Base-by-base conservation (phyloP, 2,797 vertebrate genomes). In the Thalassophryne amazonica region DNA sequence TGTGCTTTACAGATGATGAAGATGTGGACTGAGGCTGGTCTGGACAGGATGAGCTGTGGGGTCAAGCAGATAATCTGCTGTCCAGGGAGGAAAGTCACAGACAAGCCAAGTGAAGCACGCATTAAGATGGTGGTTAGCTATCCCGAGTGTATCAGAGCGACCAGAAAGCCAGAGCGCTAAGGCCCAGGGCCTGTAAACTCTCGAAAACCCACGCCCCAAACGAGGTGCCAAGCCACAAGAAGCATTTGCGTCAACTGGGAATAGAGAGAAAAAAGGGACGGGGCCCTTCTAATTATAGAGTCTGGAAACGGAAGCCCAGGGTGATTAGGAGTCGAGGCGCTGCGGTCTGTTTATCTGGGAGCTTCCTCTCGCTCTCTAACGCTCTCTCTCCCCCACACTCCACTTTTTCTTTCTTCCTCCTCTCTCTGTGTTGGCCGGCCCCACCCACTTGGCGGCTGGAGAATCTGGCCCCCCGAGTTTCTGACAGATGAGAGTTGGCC, bases 171-270 rank as follows among this genome's bases (percentile, higher is more conserved):
- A 93, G 36, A 73, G 63, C 92, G 92, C 91, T 90, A 83, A 83
- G 85, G 92, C 91, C 90, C 83, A 86, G 88, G 70, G 80, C 74
- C 93, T 92, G 94, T 93, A 94, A 96, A 95, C 91, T 92, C 80
- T 80, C 72, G 58, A 78, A 79, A 81, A 93, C 93, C 93, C 92
- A 97, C 94, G 91, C 94, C 95, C 94, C 93, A 93, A 94, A 95
- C 42, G 91, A 98, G 93, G 95, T 98, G 97, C 96, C 95, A 98
- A 97, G 93, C 95, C 97, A 95, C 95, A 97, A 94, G 94, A 95
- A 95, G 95, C 94, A 93, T 95, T 94, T 96, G 95, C 95, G 93
- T 98, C 95, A 98, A 95, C 93, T 94, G 92, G 94, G 93, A 95
- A 96, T 93, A 93, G 81, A 91, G 93, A 94, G 93, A 93, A 94